Percentiles rank a stretch among this genome's conserved stretches.
Conservation (phyloP, 2,797 vertebrate species). For the Mastacembelus armatus region DNA sequence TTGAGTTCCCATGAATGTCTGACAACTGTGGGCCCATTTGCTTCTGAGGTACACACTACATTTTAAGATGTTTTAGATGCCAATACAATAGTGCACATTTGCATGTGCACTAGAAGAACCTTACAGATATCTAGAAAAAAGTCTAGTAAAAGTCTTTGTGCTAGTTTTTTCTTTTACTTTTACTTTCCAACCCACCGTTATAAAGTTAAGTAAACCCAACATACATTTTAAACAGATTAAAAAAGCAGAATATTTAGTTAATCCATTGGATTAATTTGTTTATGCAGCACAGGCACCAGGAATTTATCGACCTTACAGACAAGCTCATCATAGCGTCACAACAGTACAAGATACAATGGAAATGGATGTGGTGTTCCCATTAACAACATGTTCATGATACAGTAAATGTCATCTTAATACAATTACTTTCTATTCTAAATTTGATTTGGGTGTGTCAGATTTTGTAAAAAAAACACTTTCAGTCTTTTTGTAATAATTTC, state of each 20-base stretch:
- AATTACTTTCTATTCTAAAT: slow-evolving; percentile 3
- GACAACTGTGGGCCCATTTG: not conserved
- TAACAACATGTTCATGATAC: not conserved
- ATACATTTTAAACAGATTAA: slow-evolving; percentile 26
- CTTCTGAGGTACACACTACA: not conserved
- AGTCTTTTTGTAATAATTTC: slow-evolving; percentile 30
- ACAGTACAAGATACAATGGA: not conserved
- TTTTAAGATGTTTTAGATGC: not conserved
- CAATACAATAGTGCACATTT: not conserved
- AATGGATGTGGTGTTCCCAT: not conserved
- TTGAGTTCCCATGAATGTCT: not conserved
- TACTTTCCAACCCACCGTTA: not conserved
- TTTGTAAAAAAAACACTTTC: slow-evolving; percentile 32
- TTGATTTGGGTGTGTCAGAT: slow-evolving; percentile 27
- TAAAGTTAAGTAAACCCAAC: slow-evolving; percentile 1
- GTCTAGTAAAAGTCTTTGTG: not conserved
- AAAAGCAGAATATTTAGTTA: slow-evolving; percentile 23
- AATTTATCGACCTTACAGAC: slow-evolving; percentile 19
- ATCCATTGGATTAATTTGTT: slow-evolving; percentile 45
- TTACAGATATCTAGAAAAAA: not conserved
- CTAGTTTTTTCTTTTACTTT: not conserved
- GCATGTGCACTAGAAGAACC: not conserved
- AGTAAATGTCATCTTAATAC: not conserved
- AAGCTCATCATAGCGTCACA: not conserved
- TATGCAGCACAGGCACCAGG: slow-evolving; percentile 21